Evolutionary conservation across 2,797 vertebrate species (phyloP).

Genomic region (Enteromius treurensis): DNA sequence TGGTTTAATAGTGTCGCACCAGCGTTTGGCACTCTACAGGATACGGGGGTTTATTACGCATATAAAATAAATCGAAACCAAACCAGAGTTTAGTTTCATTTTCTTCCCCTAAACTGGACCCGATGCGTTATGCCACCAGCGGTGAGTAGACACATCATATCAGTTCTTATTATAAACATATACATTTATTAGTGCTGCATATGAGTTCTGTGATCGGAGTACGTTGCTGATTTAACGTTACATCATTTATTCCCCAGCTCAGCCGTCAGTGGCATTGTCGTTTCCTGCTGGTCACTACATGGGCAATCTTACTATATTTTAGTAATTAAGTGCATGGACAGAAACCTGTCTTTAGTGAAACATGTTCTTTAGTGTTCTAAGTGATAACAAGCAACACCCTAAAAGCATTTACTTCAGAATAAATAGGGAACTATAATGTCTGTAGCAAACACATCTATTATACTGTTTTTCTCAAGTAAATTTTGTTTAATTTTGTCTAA

Average conservation of each 20-base stretch:
- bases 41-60: neutral
- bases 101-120: neutral
- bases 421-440: neutral
- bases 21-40: rapidly evolving
- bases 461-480: neutral
- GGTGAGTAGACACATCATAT: neutral
- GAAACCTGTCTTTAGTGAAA: too few relatives aligned
- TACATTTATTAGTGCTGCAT: neutral
- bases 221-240: neutral
- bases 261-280: neutral
- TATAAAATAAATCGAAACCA: slow-evolving; percentile 30
- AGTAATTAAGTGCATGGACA: neutral
- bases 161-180: neutral
- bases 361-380: neutral
- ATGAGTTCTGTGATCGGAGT: neutral
- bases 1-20: neutral
- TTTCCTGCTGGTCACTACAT: neutral
- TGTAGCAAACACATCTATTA: neutral
- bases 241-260: neutral
- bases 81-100: slow-evolving; percentile 46
- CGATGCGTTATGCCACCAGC: slow-evolving; percentile 23
- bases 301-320: neutral
- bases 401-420: neutral
- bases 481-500: neutral
- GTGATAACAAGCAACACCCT: neutral